A percentile compares a stretch with the other conserved stretches of the same genome.
These are phyloP conservation scores for Heliconius nattereri DNA, from an alignment of 1,140 invertebrate species.

Conservation along the genomic window DNA sequence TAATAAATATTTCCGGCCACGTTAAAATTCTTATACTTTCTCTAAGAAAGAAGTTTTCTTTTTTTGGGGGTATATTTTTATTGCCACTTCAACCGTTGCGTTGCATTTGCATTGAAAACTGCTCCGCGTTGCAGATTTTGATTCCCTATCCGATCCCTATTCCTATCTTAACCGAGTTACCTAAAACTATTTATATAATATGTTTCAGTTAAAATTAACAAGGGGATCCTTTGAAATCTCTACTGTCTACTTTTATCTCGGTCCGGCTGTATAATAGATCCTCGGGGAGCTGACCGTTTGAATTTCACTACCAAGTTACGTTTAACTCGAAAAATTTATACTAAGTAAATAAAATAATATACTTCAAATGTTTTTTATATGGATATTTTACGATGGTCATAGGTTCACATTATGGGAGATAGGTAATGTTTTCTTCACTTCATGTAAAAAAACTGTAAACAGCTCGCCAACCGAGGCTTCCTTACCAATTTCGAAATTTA, in stretches of 20 bases:
- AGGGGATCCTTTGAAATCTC: background rate
- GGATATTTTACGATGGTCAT: background rate
- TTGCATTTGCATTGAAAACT: no score
- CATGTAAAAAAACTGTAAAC: background rate
- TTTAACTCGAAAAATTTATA: background rate
- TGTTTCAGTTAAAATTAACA: constrained; percentile 4
- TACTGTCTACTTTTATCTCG: constrained; percentile 2
- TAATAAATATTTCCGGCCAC: background rate
- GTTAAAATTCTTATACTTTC: no score
- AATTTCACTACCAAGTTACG: background rate
- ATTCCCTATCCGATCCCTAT: no score
- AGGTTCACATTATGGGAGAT: no score
- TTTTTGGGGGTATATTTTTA: no score
- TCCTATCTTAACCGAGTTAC: background rate
- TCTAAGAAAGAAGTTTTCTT: no score
- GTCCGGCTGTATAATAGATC: background rate
- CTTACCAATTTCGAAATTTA: no score
- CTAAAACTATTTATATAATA: background rate
- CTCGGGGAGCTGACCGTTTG: background rate
- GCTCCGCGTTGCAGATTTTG: no score
- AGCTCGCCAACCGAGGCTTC: background rate
- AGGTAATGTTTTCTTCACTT: no score
- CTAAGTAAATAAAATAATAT: constrained; percentile 1
- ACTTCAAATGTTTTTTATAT: background rate
- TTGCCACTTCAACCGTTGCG: no score